Evolutionary conservation across 2,888 invertebrate genomes (phyloP), one percentile per base, ranked within the genome.

Genomic region (Leptura quadrifasciata): DNA sequence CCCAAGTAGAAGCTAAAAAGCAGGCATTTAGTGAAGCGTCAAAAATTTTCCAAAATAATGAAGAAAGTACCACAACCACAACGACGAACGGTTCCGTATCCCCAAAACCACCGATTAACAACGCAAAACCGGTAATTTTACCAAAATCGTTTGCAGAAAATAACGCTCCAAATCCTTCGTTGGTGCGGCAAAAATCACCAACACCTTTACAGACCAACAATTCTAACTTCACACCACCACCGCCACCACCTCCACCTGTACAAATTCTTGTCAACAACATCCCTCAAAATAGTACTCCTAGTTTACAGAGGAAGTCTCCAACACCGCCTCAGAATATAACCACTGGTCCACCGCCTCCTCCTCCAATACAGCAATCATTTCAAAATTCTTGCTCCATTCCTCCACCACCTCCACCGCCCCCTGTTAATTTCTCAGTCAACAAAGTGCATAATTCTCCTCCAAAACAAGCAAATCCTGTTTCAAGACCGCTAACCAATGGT

Each of bases 341-440:
- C 24, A 17, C 21, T 21, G 72, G 12, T 10, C 18, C 21, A 21
- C 79, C 80, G 20, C 79, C 80, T 35, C 77, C 79, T 17, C 80
- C 82, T 6, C 79, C 81, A 17, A 21, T 65, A 57, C 77, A 63
- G 20, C 63, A 74, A 35, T 47, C 58, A 17, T 60, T 27, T 20
- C 68, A 39, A 68, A 21, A 75, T 72, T 18, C 63, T 67, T 58
- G n/a, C 55, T 10, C 12, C 6, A 39, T 79, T 18, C 79, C 81
- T 12, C 78, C 83, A 35, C 85, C 85, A 24, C 83, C 82, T 15
- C 83, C 83, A 18, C 80, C 80, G 39, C 65, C 76, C 18, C 72
- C 80, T 9, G 75, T 67, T 18, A 58, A 63, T 24, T 47, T 60
- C 39, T 10, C 64, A 31, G 47, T 72, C 39, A 80, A 72, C 39